A percentile compares a stretch with the other conserved stretches of the same genome.
Conservation (phyloP, 2,888 invertebrate genomes). For the Melinaea menophilus region DNA sequence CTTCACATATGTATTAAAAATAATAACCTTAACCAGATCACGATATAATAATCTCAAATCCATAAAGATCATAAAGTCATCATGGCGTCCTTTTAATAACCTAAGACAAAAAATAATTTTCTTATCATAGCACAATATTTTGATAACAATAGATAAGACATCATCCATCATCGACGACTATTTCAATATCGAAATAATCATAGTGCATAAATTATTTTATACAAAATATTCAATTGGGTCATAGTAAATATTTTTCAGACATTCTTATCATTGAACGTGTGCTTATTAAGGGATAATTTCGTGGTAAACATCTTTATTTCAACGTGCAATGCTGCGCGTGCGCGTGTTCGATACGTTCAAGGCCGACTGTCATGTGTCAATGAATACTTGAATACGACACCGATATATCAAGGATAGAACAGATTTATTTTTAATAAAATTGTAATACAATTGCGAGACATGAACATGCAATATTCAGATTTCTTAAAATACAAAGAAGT, state of each 20-base stretch:
- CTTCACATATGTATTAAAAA: background rate
- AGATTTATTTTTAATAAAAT: background rate
- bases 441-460: no score
- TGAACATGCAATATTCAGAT: background rate
- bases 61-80: no score
- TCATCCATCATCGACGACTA: no score
- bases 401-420: conserved; percentile 11
- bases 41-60: no score
- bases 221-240: no score
- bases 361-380: conserved; percentile 17
- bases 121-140: background rate
- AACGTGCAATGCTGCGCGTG: conserved; percentile 1
- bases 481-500: no score
- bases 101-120: background rate
- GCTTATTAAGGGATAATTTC: background rate
- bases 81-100: no score
- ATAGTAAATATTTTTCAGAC: background rate
- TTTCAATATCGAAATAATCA: no score
- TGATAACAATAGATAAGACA: background rate
- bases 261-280: background rate
- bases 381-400: conserved; percentile 9
- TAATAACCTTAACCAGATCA: no score
- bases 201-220: no score
- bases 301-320: background rate
- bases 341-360: conserved; percentile 19